Evolutionary conservation across 1,140 invertebrate species (phyloP).

Genomic region (Patella vulgata): DNA sequence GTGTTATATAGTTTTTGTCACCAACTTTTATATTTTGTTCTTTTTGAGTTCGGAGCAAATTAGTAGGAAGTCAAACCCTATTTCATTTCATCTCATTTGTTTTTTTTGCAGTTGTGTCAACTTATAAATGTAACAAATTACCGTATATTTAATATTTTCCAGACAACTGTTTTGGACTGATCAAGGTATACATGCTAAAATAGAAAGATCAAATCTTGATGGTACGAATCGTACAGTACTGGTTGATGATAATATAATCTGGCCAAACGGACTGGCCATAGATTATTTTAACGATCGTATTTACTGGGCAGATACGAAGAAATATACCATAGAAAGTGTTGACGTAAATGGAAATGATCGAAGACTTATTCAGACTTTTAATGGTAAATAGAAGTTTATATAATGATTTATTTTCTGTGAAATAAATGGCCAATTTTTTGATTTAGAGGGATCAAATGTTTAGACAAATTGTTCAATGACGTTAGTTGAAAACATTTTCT

Average conservation of each 20-base stretch:
- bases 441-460: neutral
- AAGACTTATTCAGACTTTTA: conserved; percentile 44
- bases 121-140: no score
- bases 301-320: conserved; percentile 96
- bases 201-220: conserved; percentile 96
- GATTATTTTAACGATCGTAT: conserved; percentile 85
- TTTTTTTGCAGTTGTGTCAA: no score
- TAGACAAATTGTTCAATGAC: neutral
- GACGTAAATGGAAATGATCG: conserved; percentile 80
- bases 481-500: neutral
- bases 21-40: conserved; percentile 1
- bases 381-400: conserved; percentile 53
- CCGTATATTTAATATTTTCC: no score
- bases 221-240: conserved; percentile 84
- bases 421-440: conserved; percentile 43
- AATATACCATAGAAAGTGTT: conserved; percentile 90
- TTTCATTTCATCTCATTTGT: no score
- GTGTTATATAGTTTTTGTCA: no score
- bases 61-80: no score
- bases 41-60: no score
- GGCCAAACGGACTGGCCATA: conserved; percentile 87
- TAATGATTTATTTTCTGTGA: conserved; percentile 71
- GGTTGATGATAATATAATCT: conserved; percentile 81
- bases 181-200: conserved; percentile 74
- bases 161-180: conserved; percentile 68